A percentile compares a stretch with the other conserved stretches of the same genome.
phyloP scores from a whole-genome alignment of 2,888 invertebrate species.

The Malthinus flaveolus region DNA sequence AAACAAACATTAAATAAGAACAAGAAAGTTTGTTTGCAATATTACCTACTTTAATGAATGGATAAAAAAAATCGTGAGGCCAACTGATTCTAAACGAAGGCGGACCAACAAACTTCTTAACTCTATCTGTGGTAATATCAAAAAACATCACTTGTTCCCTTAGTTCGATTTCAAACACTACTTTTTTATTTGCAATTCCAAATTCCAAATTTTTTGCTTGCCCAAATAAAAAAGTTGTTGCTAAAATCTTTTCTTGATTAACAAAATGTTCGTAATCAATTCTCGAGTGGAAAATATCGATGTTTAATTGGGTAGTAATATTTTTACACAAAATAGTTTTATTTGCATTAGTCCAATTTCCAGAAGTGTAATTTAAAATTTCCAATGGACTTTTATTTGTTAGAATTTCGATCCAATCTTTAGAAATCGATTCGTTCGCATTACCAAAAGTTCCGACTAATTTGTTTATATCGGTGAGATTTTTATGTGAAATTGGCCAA shows the following conservation, averaged over 20 bases:
- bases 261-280: constrained; percentile 43
- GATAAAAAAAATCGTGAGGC: constrained; percentile 68
- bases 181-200: constrained; percentile 14
- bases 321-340: constrained; percentile 47
- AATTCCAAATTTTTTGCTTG: not conserved
- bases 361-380: constrained; percentile 40
- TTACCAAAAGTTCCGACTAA: constrained; percentile 58
- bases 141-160: constrained; percentile 45
- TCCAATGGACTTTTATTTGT: constrained; percentile 44
- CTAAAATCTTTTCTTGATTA: constrained; percentile 50
- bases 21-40: not conserved
- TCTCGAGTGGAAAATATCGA: constrained; percentile 56
- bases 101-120: constrained; percentile 56
- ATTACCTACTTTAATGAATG: constrained; percentile 53
- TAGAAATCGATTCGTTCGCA: constrained; percentile 48
- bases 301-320: constrained; percentile 47
- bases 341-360: constrained; percentile 46
- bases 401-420: constrained; percentile 58
- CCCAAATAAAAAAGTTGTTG: constrained; percentile 25
- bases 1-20: not conserved
- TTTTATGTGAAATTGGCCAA: constrained; percentile 37
- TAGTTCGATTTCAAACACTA: constrained; percentile 36
- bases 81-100: constrained; percentile 61
- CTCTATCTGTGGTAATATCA: constrained; percentile 57
- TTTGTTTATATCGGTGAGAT: constrained; percentile 44